Conservation (phyloP, 2,797 vertebrate genomes). For the Sparus aurata region DNA sequence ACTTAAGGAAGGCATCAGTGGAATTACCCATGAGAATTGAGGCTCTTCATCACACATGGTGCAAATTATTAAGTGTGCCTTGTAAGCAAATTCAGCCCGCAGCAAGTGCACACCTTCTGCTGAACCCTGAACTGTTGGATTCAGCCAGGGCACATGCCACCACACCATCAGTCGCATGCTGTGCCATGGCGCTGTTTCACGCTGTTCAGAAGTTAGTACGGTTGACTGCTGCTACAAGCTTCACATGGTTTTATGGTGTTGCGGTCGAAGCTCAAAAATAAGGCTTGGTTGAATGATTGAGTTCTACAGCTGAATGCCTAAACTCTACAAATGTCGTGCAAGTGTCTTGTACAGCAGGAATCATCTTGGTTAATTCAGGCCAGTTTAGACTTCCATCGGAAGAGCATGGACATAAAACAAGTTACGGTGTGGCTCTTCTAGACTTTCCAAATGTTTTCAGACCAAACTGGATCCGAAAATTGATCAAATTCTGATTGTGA, state of each 20-base stretch:
- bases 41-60: slow-evolving; percentile 62
- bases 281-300: slow-evolving; percentile 12
- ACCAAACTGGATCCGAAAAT: too few species aligned
- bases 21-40: slow-evolving; percentile 63
- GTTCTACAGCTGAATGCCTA: neutral
- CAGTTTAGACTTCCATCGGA: too few species aligned
- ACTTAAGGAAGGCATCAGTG: slow-evolving; percentile 71
- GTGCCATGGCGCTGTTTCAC: slow-evolving; percentile 5
- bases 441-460: too few species aligned
- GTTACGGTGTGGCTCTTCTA: too few species aligned
- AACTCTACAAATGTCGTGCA: neutral
- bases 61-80: slow-evolving; percentile 65
- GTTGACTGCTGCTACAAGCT: slow-evolving; percentile 15
- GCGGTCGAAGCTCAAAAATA: slow-evolving; percentile 18
- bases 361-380: too few species aligned
- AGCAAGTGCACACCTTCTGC: slow-evolving; percentile 56
- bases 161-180: slow-evolving; percentile 29
- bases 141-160: slow-evolving; percentile 21
- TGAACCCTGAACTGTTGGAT: slow-evolving; percentile 56
- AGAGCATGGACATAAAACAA: too few species aligned
- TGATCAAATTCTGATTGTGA: too few species aligned
- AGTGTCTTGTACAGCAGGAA: neutral
- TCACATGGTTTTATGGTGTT: slow-evolving; percentile 26
- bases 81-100: slow-evolving; percentile 64
- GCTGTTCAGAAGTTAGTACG: slow-evolving; percentile 3